phyloP scores from a whole-genome alignment of 92 coral and sea anemone genomes.

The Porites rus region DNA sequence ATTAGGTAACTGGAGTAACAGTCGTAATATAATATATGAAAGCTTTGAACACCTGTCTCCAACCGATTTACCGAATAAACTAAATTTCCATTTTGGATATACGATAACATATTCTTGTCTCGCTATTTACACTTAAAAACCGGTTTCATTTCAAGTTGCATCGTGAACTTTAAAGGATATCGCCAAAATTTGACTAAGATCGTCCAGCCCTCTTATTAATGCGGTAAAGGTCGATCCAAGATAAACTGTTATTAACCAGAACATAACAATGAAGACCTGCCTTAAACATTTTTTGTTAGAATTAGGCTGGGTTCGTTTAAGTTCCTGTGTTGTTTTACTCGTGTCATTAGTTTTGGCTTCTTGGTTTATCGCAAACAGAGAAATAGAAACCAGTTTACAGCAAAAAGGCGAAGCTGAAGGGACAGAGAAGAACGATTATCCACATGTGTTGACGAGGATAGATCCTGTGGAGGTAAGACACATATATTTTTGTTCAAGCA shows the following conservation, averaged over 20 bases:
- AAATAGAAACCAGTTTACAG: not conserved
- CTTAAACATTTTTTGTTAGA: not conserved
- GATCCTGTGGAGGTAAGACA: slow-evolving; percentile 61
- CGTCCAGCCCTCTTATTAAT: not conserved
- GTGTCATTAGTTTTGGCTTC: slow-evolving; percentile 16
- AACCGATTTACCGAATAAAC: not conserved
- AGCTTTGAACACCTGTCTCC: slow-evolving; percentile 35
- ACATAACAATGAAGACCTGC: too few species aligned
- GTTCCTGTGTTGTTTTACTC: slow-evolving; percentile 2
- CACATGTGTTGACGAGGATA: slow-evolving; percentile 37
- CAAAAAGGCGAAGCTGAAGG: not conserved
- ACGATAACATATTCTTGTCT: not conserved
- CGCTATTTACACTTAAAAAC: not conserved
- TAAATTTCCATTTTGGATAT: slow-evolving; percentile 11
- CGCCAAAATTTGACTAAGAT: not conserved
- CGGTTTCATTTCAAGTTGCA: not conserved
- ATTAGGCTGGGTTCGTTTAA: not conserved
- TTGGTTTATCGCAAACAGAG: slow-evolving; percentile 34
- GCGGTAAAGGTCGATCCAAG: too few species aligned
- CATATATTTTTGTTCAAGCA: not conserved
- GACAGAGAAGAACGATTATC: not conserved
- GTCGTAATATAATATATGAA: not conserved
- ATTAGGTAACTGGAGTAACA: not conserved
- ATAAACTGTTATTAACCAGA: not conserved
- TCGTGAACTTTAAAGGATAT: not conserved